Conservation (phyloP, 2,113 vertebrate species). For the Cebus imitator region DNA sequence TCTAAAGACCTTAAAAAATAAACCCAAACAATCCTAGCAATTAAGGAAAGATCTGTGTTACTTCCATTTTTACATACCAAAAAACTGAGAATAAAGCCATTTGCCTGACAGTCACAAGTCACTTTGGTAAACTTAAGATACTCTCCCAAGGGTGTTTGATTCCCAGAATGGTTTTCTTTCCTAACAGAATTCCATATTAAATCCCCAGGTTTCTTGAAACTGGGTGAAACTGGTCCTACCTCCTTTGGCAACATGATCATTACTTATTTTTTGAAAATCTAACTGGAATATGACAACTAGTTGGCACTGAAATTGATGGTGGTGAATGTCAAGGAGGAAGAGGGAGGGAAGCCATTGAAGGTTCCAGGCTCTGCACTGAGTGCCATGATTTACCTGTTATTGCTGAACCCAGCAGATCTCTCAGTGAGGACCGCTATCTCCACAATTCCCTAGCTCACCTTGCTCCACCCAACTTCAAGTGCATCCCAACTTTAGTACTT, state of each 20-base stretch:
- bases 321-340: background rate
- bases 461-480: background rate
- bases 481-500: background rate
- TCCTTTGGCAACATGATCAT: background rate
- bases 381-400: background rate
- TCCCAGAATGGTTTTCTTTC: background rate
- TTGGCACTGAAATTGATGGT: background rate
- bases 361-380: background rate
- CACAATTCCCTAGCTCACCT: background rate
- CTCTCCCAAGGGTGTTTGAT: background rate
- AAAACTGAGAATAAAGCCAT: background rate
- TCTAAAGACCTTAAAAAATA: background rate
- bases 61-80: background rate
- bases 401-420: background rate
- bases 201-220: background rate
- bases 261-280: background rate
- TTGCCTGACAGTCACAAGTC: background rate
- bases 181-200: background rate
- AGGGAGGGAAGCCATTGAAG: background rate
- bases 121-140: background rate
- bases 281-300: background rate
- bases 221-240: background rate
- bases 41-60: background rate
- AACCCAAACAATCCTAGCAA: background rate
- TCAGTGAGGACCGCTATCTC: background rate